These are phyloP conservation scores for Drosophila triauraria DNA, from an alignment of 1,140 invertebrate genomes.

Conservation along the genomic window DNA sequence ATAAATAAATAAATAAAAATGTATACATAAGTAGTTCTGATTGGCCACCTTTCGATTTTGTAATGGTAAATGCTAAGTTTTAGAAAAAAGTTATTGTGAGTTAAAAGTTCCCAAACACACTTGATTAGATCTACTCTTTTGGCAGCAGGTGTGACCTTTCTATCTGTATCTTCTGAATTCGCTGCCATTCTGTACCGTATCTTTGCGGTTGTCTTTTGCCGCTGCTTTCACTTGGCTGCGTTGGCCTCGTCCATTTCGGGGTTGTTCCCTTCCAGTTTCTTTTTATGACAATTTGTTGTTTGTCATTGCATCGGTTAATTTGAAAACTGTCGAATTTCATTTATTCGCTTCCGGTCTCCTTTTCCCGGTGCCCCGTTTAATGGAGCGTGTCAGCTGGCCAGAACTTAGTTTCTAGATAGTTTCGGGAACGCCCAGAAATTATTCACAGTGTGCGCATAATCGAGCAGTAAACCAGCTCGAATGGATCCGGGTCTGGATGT, in stretches of 20 bases:
- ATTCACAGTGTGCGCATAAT: conserved; percentile 64
- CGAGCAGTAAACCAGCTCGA: conserved; percentile 71
- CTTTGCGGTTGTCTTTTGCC: conserved; percentile 55
- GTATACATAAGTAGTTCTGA: too few species aligned
- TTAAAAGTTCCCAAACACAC: not conserved
- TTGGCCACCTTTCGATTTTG: too few species aligned
- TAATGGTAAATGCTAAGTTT: too few species aligned
- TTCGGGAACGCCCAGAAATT: conserved; percentile 35
- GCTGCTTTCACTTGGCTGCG: conserved; percentile 51
- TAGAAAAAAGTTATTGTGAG: too few species aligned
- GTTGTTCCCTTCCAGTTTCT: conserved; percentile 27
- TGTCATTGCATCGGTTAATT: conserved; percentile 76
- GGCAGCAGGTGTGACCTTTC: conserved; percentile 10
- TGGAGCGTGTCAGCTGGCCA: conserved; percentile 66
- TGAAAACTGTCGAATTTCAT: conserved; percentile 78
- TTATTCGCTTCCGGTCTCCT: conserved; percentile 65
- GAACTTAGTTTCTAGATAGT: conserved; percentile 47
- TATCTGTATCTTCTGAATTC: conserved; percentile 11
- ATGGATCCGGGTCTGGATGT: conserved; percentile 34
- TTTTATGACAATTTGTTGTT: conserved; percentile 68
- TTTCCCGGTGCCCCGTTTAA: not conserved
- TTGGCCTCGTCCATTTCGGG: conserved; percentile 6
- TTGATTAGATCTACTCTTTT: conserved; percentile 11
- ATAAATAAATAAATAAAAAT: too few species aligned
- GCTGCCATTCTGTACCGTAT: conserved; percentile 12